Evolutionary conservation across 2,888 invertebrate species (phyloP).

Genomic region (Pachydiplax longipennis): DNA sequence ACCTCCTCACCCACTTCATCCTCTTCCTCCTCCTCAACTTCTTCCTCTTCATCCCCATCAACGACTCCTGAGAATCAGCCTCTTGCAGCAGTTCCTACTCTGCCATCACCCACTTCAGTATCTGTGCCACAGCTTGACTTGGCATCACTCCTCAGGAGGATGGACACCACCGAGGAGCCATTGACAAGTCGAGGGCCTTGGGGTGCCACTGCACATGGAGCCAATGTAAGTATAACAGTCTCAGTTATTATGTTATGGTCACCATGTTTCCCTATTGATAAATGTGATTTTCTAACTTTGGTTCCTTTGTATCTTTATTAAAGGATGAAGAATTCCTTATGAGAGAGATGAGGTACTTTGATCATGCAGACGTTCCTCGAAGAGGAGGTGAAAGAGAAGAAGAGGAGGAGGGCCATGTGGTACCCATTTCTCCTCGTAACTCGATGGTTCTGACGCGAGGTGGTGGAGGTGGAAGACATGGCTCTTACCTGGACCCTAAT

Average conservation of each 20-base stretch:
- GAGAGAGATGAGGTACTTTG: conserved; percentile 57
- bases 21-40: conserved; percentile 52
- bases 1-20: conserved; percentile 47
- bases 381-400: conserved; percentile 44
- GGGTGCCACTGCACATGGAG: conserved; percentile 32
- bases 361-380: conserved; percentile 55
- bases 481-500: conserved; percentile 62
- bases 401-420: conserved; percentile 55
- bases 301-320: background rate
- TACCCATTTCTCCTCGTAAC: conserved; percentile 68
- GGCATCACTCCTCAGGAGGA: conserved; percentile 66
- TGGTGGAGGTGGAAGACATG: conserved; percentile 26
- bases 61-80: background rate
- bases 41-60: background rate
- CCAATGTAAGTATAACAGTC: background rate
- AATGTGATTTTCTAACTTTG: background rate
- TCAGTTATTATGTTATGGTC: background rate
- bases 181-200: conserved; percentile 55
- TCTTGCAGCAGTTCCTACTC: background rate
- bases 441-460: conserved; percentile 65
- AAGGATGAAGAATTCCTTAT: conserved; percentile 2
- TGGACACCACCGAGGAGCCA: conserved; percentile 64
- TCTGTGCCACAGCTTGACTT: conserved; percentile 62
- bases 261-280: background rate
- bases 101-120: background rate